Evolutionary conservation across 1,140 invertebrate genomes (phyloP), one percentile per base, ranked within the genome.

Genomic region (Hypsibius dujardini): DNA sequence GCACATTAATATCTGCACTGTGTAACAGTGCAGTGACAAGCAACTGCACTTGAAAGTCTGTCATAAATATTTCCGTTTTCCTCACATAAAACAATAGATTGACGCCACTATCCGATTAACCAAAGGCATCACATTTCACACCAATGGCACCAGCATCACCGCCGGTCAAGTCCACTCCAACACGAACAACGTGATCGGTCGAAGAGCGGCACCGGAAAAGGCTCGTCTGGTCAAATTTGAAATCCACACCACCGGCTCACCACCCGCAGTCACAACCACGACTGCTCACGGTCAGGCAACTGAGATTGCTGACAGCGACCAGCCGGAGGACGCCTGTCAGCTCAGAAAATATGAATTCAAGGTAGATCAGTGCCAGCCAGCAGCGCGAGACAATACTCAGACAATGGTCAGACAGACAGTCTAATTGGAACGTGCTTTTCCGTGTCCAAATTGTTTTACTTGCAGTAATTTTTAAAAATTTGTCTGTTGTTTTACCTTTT

Each of bases 291-390:
- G 62, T 42, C 62, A 45, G 12, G 62, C 62, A 67, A 7, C 42
- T 12, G 62, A 67, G 3, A 15, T 42, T 42, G 62, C 12, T 15
- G 62, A 67, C 28, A 28, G 28, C 28, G 28, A 28, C 28, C 28
- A 28, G 28, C 28, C 28, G 28, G 28, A 28, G 28, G 28, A 28
- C 28, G 28, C 28, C 12, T 67, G 12, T 42, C 42, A 15, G 3
- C 3, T 15, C 42, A 12, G 3, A 7, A 67, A 67, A 67, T 45
- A 67, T 67, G 62, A 67, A 67, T 67, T 67, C 62, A 67, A 67
- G 42, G 62, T 67, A 67, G 28, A 28, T 28, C 28, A 28, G 28
- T 28, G 28, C 28, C 28, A 28, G 28, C 28, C 28, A 28, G 28
- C 28, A 28, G 28, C 28, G 28, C 28, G 28, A 28, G 28, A 28